A percentile compares a stretch with the other conserved stretches of the same genome.
These are phyloP conservation scores for Isoperla grammatica DNA, from an alignment of 2,888 invertebrate genomes.

Conservation along the genomic window DNA sequence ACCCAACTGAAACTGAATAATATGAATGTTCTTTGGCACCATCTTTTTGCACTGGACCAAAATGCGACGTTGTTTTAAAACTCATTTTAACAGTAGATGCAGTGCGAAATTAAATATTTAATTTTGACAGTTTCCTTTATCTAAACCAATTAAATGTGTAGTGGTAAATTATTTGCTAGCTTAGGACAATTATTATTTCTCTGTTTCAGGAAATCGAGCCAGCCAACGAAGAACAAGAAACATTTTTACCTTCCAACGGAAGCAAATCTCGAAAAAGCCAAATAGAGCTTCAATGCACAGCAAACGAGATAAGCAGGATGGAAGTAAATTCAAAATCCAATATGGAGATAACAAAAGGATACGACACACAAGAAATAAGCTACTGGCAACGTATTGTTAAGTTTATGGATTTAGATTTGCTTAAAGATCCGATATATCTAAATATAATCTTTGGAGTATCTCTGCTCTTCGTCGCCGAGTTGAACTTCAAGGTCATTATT, in stretches of 20 bases:
- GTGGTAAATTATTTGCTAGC: too few species aligned
- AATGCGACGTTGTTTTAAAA: too few species aligned
- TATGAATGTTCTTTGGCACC: too few species aligned
- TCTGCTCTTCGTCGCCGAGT: slow-evolving; percentile 60
- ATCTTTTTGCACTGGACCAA: too few species aligned
- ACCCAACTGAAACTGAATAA: too few species aligned
- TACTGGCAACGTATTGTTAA: slow-evolving; percentile 45
- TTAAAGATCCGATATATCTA: slow-evolving; percentile 66
- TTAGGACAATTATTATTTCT: too few species aligned
- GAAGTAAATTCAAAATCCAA: slow-evolving; percentile 7
- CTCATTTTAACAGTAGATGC: too few species aligned
- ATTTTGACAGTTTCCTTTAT: too few species aligned
- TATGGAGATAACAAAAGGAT: neutral
- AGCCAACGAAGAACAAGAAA: neutral
- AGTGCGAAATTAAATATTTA: too few species aligned
- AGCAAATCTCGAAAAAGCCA: slow-evolving; percentile 35
- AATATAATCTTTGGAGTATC: slow-evolving; percentile 67
- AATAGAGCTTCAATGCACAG: too few species aligned
- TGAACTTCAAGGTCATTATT: slow-evolving; percentile 29
- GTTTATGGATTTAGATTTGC: slow-evolving; percentile 64
- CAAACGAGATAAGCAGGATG: slow-evolving; percentile 32
- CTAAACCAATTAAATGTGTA: too few species aligned
- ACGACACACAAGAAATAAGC: neutral
- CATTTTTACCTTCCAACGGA: neutral
- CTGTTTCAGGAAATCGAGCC: neutral